These are phyloP conservation scores for Acrocyrtus sp. DNA, from an alignment of 2,888 invertebrate genomes.

Conservation along the genomic window DNA sequence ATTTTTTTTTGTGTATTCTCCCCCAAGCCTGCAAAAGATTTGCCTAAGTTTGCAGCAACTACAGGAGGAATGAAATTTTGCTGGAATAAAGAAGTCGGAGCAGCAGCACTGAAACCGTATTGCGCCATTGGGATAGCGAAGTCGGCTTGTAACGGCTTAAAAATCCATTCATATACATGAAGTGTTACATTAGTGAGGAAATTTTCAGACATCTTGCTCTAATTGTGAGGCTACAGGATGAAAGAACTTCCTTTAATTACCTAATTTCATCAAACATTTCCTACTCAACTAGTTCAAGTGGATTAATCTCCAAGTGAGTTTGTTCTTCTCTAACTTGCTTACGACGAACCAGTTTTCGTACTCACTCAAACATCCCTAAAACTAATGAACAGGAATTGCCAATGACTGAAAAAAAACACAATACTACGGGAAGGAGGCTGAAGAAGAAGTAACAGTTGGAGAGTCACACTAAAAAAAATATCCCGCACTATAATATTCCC, in stretches of 20 bases:
- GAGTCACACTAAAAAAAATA: too few relatives aligned
- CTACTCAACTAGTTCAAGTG: background rate
- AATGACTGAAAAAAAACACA: too few relatives aligned
- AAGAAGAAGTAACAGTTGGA: too few relatives aligned
- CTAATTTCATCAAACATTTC: conserved; percentile 32
- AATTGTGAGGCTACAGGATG: conserved; percentile 21
- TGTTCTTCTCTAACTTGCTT: background rate
- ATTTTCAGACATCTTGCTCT: conserved; percentile 7
- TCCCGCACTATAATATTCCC: too few relatives aligned
- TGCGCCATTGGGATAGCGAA: background rate
- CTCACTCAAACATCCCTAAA: too few relatives aligned
- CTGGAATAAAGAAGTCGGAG: background rate
- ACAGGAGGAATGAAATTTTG: background rate
- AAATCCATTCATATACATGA: background rate
- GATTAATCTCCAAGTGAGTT: background rate
- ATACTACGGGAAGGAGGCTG: too few relatives aligned
- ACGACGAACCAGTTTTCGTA: background rate
- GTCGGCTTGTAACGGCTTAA: background rate
- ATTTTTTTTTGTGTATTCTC: background rate
- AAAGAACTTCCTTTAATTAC: conserved; percentile 33
- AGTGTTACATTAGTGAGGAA: background rate
- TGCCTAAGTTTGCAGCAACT: too few relatives aligned
- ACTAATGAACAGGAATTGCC: too few relatives aligned
- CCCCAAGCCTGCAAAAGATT: too few relatives aligned
- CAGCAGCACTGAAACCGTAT: background rate